Evolutionary conservation across 1,140 invertebrate genomes (phyloP).

Genomic region (Bombus pyrosoma): DNA sequence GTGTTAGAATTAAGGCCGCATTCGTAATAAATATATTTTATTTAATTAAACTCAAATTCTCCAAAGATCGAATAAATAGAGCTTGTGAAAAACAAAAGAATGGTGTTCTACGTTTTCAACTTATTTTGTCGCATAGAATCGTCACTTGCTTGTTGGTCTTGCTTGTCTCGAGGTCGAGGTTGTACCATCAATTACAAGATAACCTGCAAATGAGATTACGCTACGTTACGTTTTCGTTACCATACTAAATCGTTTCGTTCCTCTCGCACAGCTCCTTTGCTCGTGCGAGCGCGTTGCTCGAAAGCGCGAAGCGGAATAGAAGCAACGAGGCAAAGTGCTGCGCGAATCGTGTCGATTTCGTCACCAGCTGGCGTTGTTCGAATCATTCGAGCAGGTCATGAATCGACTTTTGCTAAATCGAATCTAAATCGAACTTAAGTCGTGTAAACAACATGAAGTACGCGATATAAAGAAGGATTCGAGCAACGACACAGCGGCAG

Average conservation of each 20-base stretch:
- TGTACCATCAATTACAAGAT: background rate
- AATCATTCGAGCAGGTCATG: background rate
- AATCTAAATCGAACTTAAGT: background rate
- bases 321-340: background rate
- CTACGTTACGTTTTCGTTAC: background rate
- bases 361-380: background rate
- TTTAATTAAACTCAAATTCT: too few relatives aligned
- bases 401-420: background rate
- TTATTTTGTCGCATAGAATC: background rate
- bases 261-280: background rate
- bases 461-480: background rate
- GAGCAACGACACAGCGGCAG: background rate
- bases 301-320: background rate
- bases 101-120: background rate
- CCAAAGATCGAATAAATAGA: too few relatives aligned
- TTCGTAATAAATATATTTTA: too few relatives aligned
- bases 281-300: background rate
- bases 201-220: background rate
- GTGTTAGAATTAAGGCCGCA: too few relatives aligned
- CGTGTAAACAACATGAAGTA: background rate
- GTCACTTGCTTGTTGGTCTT: background rate
- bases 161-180: too few relatives aligned
- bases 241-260: background rate
- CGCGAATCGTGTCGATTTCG: conserved; percentile 10
- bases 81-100: too few relatives aligned